Evolutionary conservation across 2,797 vertebrate species (phyloP), one percentile per base, ranked within the genome.

Genomic region (Amphiprion clarkii): DNA sequence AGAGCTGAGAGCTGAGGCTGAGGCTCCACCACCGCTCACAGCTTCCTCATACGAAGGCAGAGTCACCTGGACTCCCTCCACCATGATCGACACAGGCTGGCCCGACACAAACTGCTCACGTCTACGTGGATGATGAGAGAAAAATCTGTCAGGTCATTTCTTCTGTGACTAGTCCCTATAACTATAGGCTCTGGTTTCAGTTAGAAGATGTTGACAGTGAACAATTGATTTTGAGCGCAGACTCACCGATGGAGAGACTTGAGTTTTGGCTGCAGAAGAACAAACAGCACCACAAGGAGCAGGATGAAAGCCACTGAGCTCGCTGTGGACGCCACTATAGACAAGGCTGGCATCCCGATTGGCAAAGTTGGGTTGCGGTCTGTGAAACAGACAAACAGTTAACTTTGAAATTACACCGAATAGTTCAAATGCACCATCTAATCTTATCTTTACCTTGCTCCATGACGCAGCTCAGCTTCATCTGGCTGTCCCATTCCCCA

Each of bases 31-130:
- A 1, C 94, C 93, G 4, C 95, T 96, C 44, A 99, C 97, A 0
- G 98, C 97, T 86, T 99, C 98, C 82, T 99, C 98, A 0, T 99
- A 99, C 0, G 98, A 98, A 0, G 98, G 98, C 66, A 99, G 91
- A 16, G 96, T 94, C 69, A 99, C 98, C 74, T 98, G 97, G 65
- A 99, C 97, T 42, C 98, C 98, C 79, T 99, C 98, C 85, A 99
- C 98, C 95, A 98, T 93, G 88, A 99, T 98, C 4, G 98, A 98
- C 60, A 98, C 96, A 1, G 96, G 96, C 87, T 99, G 97, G 29
- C 97, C 96, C 2, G 96, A 95, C 52, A 97, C 94, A 3, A 96
- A 96, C 69, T 95, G 96, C 84, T 99, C 98, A 71, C 97, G 96
- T 82, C 98, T 99, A 76, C 25, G n/a, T 19, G 64, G n/a, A 59